Evolutionary conservation across 2,888 invertebrate genomes (phyloP).

Genomic region (Quadriops clusia): DNA sequence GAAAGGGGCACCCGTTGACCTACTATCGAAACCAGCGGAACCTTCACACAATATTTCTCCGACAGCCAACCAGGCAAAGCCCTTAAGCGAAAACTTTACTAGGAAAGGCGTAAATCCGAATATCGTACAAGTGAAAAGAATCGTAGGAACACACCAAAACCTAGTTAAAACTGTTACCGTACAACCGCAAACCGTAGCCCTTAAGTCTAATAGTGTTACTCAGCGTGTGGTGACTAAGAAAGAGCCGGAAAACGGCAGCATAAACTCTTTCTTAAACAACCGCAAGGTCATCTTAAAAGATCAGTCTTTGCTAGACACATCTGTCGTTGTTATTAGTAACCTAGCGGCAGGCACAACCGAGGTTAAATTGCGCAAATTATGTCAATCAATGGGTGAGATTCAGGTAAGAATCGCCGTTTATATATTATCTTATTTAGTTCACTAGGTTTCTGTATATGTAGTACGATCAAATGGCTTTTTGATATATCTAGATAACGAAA

Average conservation of each 20-base stretch:
- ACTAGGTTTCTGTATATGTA: too few species aligned
- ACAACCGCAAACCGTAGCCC: too few species aligned
- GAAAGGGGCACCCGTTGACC: too few species aligned
- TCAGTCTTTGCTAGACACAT: conserved; percentile 27
- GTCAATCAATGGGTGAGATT: conserved; percentile 38
- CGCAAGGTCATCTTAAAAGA: conserved; percentile 25
- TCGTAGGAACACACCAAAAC: too few species aligned
- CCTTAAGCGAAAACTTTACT: conserved; percentile 1
- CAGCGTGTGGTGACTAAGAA: too few species aligned
- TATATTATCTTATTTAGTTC: too few species aligned
- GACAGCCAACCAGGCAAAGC: neutral
- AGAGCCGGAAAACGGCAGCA: conserved; percentile 15
- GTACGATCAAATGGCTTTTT: too few species aligned
- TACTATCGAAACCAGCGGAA: too few species aligned
- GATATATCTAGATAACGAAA: too few species aligned
- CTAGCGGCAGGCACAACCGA: conserved; percentile 39
- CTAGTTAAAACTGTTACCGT: too few species aligned
- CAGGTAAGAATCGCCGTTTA: conserved; percentile 38
- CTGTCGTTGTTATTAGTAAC: conserved; percentile 38
- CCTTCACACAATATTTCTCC: too few species aligned
- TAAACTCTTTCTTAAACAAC: conserved; percentile 23
- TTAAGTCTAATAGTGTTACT: too few species aligned
- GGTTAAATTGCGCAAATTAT: conserved; percentile 38
- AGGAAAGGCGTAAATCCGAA: conserved; percentile 7
- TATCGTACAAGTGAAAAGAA: neutral